Percentiles rank a stretch among this genome's conserved stretches.
Evolutionary conservation across 1,140 invertebrate species (phyloP).

Genomic region (Drosophila funebris): DNA sequence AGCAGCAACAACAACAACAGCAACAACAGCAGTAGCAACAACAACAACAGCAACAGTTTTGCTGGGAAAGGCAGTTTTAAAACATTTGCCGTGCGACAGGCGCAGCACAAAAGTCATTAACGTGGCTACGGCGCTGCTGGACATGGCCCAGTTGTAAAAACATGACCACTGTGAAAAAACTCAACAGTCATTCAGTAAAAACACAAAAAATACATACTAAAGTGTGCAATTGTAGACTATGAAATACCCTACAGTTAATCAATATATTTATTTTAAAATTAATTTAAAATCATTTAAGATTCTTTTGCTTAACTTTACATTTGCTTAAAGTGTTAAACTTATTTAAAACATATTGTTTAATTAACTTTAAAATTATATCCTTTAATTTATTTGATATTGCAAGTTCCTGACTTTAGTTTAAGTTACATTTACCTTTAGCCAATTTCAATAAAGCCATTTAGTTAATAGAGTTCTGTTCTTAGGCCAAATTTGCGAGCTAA

Average conservation of each 20-base stretch:
- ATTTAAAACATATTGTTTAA: no score
- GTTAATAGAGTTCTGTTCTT: background rate
- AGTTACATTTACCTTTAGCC: no score
- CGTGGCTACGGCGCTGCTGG: slow-evolving; percentile 71
- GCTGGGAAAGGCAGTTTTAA: slow-evolving; percentile 33
- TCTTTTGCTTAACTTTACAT: background rate
- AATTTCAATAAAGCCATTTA: no score
- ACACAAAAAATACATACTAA: background rate
- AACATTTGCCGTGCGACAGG: slow-evolving; percentile 66
- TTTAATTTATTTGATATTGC: no score
- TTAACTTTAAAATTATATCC: no score
- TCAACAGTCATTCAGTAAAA: slow-evolving; percentile 59
- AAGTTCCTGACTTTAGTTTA: no score
- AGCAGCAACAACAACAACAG: slow-evolving; percentile 39
- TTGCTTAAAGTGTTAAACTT: no score
- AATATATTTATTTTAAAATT: background rate
- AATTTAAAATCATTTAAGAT: background rate
- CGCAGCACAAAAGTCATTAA: slow-evolving; percentile 80
- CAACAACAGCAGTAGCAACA: slow-evolving; percentile 23
- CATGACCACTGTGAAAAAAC: slow-evolving; percentile 80
- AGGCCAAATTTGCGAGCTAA: background rate
- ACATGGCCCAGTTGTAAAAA: slow-evolving; percentile 81
- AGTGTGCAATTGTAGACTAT: background rate
- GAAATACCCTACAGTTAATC: slow-evolving; percentile 4
- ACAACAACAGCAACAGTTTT: slow-evolving; percentile 7